Evolutionary conservation across 2,797 vertebrate species (phyloP).

Genomic region (Peromyscus melanophrys): DNA sequence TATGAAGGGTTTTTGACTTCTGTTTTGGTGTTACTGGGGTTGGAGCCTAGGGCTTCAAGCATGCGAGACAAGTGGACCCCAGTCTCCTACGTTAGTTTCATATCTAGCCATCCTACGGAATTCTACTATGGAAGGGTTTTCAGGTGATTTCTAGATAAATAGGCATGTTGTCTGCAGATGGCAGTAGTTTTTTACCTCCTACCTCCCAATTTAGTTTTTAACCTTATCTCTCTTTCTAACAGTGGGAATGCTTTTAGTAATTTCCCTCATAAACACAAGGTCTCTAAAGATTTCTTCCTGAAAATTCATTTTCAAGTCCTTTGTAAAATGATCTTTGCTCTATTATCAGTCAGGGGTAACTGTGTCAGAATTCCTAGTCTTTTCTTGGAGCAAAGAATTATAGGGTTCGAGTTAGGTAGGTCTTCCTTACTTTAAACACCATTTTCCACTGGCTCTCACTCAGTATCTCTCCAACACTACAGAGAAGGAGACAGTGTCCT

Average conservation of each 20-base stretch:
- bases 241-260: neutral
- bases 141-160: slow-evolving; percentile 43
- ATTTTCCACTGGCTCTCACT: neutral
- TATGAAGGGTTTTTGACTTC: slow-evolving; percentile 16
- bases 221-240: neutral
- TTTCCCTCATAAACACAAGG: slow-evolving; percentile 16
- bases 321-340: neutral
- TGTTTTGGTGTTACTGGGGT: neutral
- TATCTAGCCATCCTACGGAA: neutral
- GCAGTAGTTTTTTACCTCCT: slow-evolving; percentile 44
- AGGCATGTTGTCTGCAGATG: slow-evolving; percentile 9
- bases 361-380: neutral
- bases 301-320: slow-evolving; percentile 39
- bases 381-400: neutral
- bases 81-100: slow-evolving; percentile 9
- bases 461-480: neutral
- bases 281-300: slow-evolving; percentile 25
- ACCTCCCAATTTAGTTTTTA: slow-evolving; percentile 30
- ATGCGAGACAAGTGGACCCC: neutral
- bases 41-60: neutral
- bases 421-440: neutral
- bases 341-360: neutral
- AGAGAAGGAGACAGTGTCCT: neutral
- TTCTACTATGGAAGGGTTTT: slow-evolving; percentile 34
- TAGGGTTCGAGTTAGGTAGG: neutral